Evolutionary conservation across 1,140 invertebrate genomes (phyloP), one percentile per base, ranked within the genome.

Genomic region (Caenorhabditis tropicalis): DNA sequence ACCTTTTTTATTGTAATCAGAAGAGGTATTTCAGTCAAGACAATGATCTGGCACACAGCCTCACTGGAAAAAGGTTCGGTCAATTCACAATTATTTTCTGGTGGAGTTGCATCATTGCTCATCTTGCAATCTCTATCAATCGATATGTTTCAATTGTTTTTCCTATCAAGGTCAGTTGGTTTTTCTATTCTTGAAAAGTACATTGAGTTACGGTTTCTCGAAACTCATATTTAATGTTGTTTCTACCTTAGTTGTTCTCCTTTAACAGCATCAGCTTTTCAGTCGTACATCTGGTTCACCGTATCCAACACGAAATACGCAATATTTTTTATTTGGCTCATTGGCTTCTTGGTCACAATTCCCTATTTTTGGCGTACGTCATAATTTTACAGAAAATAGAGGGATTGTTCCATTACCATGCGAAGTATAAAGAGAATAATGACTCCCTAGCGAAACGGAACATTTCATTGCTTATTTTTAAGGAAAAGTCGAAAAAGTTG

Each of bases 281-380:
- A 82, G 81, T 53, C 81, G 1, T 39, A 49, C n/a, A 60, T 46
- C 7, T 60, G n/a, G 53, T 36, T 82, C 31, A 82, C 81, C 15
- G 31, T 56, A 10, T 31, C 29, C 31, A 58, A 36, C 31, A 43
- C 81, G 4, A 82, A 82, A 60, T 27, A 49, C 2, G 24, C 56
- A 15, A 43, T 82, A 6, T 53, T 31, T 49, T 58, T 19, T 43
- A 33, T 51, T 39, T 82, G 81, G 81, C 24, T 65, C 21, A 24
- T 82, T 12, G 81, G 81, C 6, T 60, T 82, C 19, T n/a, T 58
- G 19, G 49, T 58, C 31, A 65, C 33, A 21, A 53, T 81, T 53
- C 79, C 79, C 1, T 81, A 81, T 81, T 81, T 81, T 53, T 81
- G 79, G 79, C 49, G 79, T 81, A 24, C 43, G 79, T 81, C 79